Base-by-base conservation (phyloP, 2,797 vertebrate genomes). In the Platyrinchus mystaceus region DNA sequence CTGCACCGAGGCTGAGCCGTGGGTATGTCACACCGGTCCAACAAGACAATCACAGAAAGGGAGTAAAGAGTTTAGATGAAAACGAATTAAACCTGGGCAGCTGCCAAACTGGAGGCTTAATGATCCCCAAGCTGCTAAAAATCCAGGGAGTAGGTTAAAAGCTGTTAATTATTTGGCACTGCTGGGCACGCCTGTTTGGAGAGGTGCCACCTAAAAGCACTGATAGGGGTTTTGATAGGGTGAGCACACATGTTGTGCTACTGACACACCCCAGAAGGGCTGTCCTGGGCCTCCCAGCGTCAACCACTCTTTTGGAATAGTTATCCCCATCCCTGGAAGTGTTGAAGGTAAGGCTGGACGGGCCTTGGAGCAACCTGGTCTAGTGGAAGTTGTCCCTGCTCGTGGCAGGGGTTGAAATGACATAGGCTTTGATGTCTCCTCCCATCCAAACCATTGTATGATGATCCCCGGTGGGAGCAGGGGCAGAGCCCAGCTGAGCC, bases 141-240 rank as follows among this genome's bases (percentile, higher is more conserved):
- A 69, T 9, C 46, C 62, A 60, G 64, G 68, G 71, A 84, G 70
- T 71, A 66, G 91, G 80, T 79, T 84, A 88, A 84, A 85, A 80
- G 87, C 14, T 81, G 82, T 47, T 49, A 74, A n/a, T 62, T 94
- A 60, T 28, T 36, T 73, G 55, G 83, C 55, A 36, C 56, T 79
- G 60, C 60, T 67, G 75, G 66, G 59, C 70, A 34, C 0, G 8
- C 59, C 87, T 84, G 62, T 13, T 83, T 87, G 88, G 86, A 95
- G 63, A 50, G n/a, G 36, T 1, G 11, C 74, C 88, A 80, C 18
- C 10, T 17, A 8, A 39, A n/a, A 77, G 49, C 68, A 37, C 36
- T 9, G 75, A 53, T 6, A 49, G 39, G 77, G 76, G 52, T 43
- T 73, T 41, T 5, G 7, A 63, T 9, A 17, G 32, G 41, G 30